phyloP scores from a whole-genome alignment of 2,113 vertebrate species.

The Etheostoma cragini region DNA sequence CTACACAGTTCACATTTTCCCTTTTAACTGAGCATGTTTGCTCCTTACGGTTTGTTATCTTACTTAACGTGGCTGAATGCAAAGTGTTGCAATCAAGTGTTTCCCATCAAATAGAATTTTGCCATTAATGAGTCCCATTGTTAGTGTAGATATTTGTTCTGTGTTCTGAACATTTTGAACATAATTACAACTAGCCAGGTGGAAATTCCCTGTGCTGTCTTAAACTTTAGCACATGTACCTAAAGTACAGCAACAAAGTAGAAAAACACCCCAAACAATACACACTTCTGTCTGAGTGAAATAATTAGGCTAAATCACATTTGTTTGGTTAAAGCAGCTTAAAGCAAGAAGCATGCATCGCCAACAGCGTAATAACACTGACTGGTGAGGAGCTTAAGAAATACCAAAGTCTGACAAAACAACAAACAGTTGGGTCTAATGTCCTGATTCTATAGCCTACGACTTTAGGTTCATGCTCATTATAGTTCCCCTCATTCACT shows the following conservation, averaged over 20 bases:
- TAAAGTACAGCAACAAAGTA: constrained; percentile 27
- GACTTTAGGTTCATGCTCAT: constrained; percentile 10
- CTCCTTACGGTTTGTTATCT: no score
- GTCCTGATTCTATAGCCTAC: constrained; percentile 52
- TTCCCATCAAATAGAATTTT: neutral
- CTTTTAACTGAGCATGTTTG: no score
- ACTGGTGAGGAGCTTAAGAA: constrained; percentile 74
- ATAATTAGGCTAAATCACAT: constrained; percentile 83
- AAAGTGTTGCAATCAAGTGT: neutral
- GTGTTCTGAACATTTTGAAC: neutral
- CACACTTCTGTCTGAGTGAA: constrained; percentile 80
- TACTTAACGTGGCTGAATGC: no score
- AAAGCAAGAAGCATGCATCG: constrained; percentile 70
- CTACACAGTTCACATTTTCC: no score
- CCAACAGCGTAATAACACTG: constrained; percentile 69
- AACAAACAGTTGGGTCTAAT: constrained; percentile 57
- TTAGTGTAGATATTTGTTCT: neutral
- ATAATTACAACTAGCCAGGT: neutral
- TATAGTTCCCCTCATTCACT: neutral
- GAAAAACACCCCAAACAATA: constrained; percentile 80
- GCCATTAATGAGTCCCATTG: neutral
- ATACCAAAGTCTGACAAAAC: constrained; percentile 75
- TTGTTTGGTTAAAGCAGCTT: constrained; percentile 83
- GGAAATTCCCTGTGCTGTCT: neutral
- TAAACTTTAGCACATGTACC: constrained; percentile 14